Evolutionary conservation across 2,797 vertebrate genomes (phyloP), one percentile per base, ranked within the genome.

Genomic region (Neopelma chrysocephalum): DNA sequence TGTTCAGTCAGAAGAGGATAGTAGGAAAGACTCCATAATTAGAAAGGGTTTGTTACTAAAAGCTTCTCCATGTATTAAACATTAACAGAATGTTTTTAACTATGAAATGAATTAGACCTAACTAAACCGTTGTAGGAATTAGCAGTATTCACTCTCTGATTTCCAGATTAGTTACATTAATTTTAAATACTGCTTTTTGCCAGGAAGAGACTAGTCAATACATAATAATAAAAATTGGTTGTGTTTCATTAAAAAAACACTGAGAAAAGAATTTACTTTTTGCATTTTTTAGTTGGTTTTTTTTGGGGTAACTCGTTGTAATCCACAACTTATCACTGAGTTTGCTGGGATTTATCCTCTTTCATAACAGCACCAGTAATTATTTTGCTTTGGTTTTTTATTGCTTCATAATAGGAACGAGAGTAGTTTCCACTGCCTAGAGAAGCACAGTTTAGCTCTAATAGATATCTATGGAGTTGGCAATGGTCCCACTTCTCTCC

Each of bases 171-270:
- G 42, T 66, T 84, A 53, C 10, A 80, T 47, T 89, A 86, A 95
- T 96, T 82, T 91, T 73, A 94, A 89, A 94, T 91, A 56, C 20
- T 79, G 4, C 10, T 73, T 97, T 95, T 71, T 94, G 34, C 65
- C 71, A 82, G 47, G 58, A 94, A 87, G 57, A 60, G 29, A 77
- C 81, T 84, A 85, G 38, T 89, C 57, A 89, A 93, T 79, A 76
- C 51, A 68, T 94, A 90, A 78, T 68, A 95, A 82, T 85, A 95
- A 94, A 96, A 96, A 76, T 34, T 68, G 69, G 80, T 38, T 50
- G 29, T 64, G 43, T 20, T 60, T 94, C 78, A 90, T 97, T 89
- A 93, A 93, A 80, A 93, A 93, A 80, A 34, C 26, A 70, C 53
- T 72, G 82, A 94, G 47, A 71, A 88, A 69, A 94, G 17, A 82